Evolutionary conservation across 2,888 invertebrate genomes (phyloP).

Genomic region (Drosophila villosipedis): DNA sequence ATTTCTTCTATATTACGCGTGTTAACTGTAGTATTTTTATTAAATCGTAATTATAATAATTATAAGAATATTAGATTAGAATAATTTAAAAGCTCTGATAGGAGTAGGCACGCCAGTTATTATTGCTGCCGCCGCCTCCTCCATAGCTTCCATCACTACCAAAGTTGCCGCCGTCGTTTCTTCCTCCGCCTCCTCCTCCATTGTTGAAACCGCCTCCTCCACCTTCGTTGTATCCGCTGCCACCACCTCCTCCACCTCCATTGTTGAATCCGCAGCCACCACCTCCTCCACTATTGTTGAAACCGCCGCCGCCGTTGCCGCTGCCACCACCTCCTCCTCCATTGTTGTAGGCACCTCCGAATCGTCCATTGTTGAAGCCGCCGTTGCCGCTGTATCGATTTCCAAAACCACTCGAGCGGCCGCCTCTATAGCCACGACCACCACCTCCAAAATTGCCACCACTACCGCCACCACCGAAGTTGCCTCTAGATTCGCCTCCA

Average conservation of each 20-base stretch:
- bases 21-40: conserved; percentile 3
- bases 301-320: not conserved
- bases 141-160: not conserved
- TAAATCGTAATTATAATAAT: not conserved
- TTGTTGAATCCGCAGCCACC: conserved; percentile 11
- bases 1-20: not conserved
- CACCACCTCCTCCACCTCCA: conserved; percentile 4
- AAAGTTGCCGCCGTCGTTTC: conserved; percentile 5
- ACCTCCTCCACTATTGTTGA: conserved; percentile 9
- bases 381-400: not conserved
- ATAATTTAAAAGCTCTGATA: conserved; percentile 4
- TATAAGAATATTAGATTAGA: not conserved
- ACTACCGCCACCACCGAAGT: not conserved
- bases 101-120: not conserved
- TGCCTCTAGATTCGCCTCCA: not conserved
- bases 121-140: not conserved
- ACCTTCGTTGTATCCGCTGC: not conserved
- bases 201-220: conserved; percentile 7
- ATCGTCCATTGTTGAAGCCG: conserved; percentile 9
- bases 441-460: not conserved
- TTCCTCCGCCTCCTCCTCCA: not conserved
- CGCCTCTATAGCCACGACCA: not conserved
- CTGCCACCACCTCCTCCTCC: not conserved
- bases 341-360: conserved; percentile 1
- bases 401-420: not conserved